A percentile compares a stretch with the other conserved stretches of the same genome.
Evolutionary conservation across 2,797 vertebrate species (phyloP).

Genomic region (Microctenopoma lineatum): DNA sequence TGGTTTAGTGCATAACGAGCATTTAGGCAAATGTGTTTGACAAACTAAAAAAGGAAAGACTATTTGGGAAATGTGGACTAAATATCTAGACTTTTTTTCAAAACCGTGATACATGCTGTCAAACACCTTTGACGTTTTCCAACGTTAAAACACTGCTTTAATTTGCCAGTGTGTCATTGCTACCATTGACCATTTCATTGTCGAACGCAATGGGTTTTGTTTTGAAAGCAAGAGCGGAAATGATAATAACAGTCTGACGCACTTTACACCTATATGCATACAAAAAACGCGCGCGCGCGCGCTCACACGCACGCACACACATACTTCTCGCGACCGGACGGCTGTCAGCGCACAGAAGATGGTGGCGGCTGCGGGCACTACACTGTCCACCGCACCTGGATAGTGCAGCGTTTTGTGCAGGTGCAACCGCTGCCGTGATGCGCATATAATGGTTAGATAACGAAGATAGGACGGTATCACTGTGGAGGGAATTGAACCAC

Average conservation of each 20-base stretch:
- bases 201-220: constrained; percentile 33
- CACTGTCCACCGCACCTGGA: constrained; percentile 45
- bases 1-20: too few relatives aligned
- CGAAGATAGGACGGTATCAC: constrained; percentile 12
- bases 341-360: constrained; percentile 70
- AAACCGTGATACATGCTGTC: too few relatives aligned
- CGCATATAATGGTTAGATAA: constrained; percentile 28
- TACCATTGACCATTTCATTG: too few relatives aligned
- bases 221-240: constrained; percentile 60
- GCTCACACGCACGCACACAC: constrained; percentile 1
- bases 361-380: constrained; percentile 65
- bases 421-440: constrained; percentile 14
- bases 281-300: not conserved
- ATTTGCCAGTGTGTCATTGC: not conserved
- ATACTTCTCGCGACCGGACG: constrained; percentile 37
- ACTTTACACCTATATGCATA: constrained; percentile 19
- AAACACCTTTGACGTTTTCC: too few relatives aligned
- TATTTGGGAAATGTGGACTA: too few relatives aligned
- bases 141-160: too few relatives aligned
- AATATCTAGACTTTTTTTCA: too few relatives aligned
- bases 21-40: not conserved
- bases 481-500: constrained; percentile 25
- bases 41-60: not conserved
- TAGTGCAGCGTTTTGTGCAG: constrained; percentile 22
- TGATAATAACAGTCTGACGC: not conserved